Evolutionary conservation across 2,888 invertebrate genomes (phyloP).

Genomic region (Morpho achilles): DNA sequence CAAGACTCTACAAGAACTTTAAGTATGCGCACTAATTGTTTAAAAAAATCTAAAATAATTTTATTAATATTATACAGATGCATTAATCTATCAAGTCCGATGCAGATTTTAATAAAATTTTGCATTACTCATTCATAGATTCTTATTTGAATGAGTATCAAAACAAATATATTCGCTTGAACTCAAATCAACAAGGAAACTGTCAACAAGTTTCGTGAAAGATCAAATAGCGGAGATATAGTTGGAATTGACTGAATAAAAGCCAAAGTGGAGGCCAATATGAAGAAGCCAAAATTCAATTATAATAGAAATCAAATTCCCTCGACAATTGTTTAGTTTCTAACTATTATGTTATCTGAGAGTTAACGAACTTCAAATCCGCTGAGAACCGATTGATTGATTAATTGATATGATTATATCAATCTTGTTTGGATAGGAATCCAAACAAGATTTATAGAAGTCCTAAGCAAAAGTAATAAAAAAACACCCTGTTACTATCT

Average conservation of each 20-base stretch:
- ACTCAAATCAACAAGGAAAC: neutral
- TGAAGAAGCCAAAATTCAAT: slow-evolving; percentile 40
- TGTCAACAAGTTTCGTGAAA: neutral
- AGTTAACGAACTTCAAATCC: slow-evolving; percentile 14
- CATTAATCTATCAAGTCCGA: too few species aligned
- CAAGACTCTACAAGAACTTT: too few species aligned
- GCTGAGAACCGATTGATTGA: slow-evolving; percentile 16
- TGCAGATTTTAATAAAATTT: too few species aligned
- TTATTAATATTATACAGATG: too few species aligned
- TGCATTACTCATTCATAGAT: too few species aligned
- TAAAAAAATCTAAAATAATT: too few species aligned
- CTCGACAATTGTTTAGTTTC: slow-evolving; percentile 52
- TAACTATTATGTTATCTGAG: slow-evolving; percentile 12
- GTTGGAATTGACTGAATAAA: slow-evolving; percentile 13
- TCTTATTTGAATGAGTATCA: too few species aligned
- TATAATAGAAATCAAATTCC: slow-evolving; percentile 46
- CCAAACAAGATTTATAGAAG: too few species aligned
- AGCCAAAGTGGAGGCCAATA: slow-evolving; percentile 3
- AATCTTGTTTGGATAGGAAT: too few species aligned
- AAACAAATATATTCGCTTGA: neutral
- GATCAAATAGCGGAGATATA: slow-evolving; percentile 14
- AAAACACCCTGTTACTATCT: too few species aligned
- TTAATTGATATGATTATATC: neutral
- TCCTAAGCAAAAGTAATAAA: too few species aligned
- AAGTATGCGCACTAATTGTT: too few species aligned